Evolutionary conservation across 2,113 vertebrate genomes (phyloP), one percentile per base, ranked within the genome.

Genomic region (Pithys albifrons): DNA sequence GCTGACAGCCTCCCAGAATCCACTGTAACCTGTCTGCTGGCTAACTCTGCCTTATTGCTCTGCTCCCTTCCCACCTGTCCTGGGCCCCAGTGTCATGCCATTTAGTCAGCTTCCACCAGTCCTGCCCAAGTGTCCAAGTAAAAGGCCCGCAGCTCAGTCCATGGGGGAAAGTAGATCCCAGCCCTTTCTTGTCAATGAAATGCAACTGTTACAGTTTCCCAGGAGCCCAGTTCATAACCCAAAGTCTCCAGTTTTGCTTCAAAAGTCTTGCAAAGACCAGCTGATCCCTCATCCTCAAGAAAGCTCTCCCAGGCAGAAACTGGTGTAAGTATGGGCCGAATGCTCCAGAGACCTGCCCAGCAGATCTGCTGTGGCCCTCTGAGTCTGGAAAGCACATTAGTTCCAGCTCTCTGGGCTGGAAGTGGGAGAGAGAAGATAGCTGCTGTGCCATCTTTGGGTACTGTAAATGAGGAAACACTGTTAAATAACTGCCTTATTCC

Each of bases 21-120:
- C 49, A 78, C 46, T 0, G 0, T 23, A 52, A 79, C 17, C 33
- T 62, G 43, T 29, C 37, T 46, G 39, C 65, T 79, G 57, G 45
- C 45, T 45, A 90, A 3, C 58, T 43, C 62, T n/a, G 52, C 58
- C 27, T 78, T 43, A 19, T 25, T 3, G 13, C 49, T 9, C n/a
- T 67, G 37, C 37, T 78, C 22, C 31, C 28, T 67, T 51, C 52
- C 59, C 37, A 66, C 39, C 35, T 69, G 54, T n/a, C 23, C 20
- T 4, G 2, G 64, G 52, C 24, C 39, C 43, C 61, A 33, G 25
- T 5, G 4, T 23, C 48, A 52, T 0, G 1, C 27, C 46, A 18
- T 46, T 70, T 46, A 74, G 19, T 27, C 81, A 73, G 51, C 58
- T 83, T n/a, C 61, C 37, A 72, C 41, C 18, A 72, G 33, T 18